These are phyloP conservation scores for Mellilla xanthometata DNA, from an alignment of 2,888 invertebrate genomes.

Conservation along the genomic window DNA sequence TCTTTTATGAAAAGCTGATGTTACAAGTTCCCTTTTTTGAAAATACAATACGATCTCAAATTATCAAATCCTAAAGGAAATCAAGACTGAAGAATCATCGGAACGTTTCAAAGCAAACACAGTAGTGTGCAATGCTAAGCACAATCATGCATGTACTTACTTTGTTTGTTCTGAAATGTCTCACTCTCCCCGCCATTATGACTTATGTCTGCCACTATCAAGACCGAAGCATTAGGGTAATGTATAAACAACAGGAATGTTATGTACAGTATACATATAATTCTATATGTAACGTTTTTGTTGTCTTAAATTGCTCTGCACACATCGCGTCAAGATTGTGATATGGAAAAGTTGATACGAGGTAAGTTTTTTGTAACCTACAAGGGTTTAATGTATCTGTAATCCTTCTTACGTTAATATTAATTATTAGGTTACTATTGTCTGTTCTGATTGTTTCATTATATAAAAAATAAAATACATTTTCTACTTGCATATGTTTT, in stretches of 20 bases:
- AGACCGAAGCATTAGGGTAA: conserved; percentile 65
- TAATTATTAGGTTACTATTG: no score
- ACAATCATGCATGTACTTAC: conserved; percentile 79
- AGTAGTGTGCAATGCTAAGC: conserved; percentile 82
- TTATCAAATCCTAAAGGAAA: no score
- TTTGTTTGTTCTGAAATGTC: conserved; percentile 80
- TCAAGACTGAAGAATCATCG: conserved; percentile 19
- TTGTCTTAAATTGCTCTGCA: conserved; percentile 81
- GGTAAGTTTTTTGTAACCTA: no score
- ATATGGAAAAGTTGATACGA: no score
- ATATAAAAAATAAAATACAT: no score
- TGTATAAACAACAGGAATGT: conserved; percentile 82
- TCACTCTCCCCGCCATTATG: conserved; percentile 23
- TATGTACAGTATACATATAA: conserved; percentile 79
- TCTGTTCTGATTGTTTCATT: no score
- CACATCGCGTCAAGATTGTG: conserved; percentile 36
- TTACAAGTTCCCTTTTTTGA: no score
- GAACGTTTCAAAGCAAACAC: conserved; percentile 79
- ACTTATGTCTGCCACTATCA: conserved; percentile 16
- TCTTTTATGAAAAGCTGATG: no score
- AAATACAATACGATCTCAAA: no score
- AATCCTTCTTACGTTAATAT: no score
- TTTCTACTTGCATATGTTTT: no score
- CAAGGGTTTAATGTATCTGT: no score
- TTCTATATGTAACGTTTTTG: conserved; percentile 84